These are phyloP conservation scores for Zaprionus taronus DNA, from an alignment of 1,140 invertebrate genomes.

Conservation along the genomic window DNA sequence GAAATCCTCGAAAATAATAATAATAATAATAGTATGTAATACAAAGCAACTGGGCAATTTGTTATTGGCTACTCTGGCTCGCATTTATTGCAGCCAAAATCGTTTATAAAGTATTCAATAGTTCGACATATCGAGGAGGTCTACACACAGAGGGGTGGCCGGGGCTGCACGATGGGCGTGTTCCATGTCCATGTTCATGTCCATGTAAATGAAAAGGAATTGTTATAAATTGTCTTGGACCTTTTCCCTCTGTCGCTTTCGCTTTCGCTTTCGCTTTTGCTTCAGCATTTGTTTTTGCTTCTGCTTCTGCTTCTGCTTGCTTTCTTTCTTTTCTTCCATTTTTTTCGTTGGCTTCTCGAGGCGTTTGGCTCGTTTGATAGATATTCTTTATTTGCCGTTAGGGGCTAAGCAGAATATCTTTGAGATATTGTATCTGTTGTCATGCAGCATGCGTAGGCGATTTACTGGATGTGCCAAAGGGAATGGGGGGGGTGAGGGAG, in stretches of 20 bases:
- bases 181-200: conserved; percentile 29
- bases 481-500: neutral
- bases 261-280: conserved; percentile 2
- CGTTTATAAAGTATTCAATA: conserved; percentile 58
- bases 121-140: conserved; percentile 35
- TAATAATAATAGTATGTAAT: conserved; percentile 34
- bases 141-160: neutral
- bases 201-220: conserved; percentile 60
- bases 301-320: neutral
- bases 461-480: conserved; percentile 36
- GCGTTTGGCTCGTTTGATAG: conserved; percentile 42
- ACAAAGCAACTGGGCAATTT: conserved; percentile 39
- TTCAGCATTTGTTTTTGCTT: neutral
- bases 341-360: conserved; percentile 6
- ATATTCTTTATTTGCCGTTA: conserved; percentile 48
- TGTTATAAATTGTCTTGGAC: conserved; percentile 60
- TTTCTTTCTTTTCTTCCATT: neutral
- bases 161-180: conserved; percentile 12
- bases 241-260: conserved; percentile 31
- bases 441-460: conserved; percentile 55
- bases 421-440: conserved; percentile 60
- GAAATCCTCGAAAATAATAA: conserved; percentile 17
- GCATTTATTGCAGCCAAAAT: conserved; percentile 50
- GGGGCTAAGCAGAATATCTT: conserved; percentile 38
- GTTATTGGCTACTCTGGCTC: conserved; percentile 31